These are phyloP conservation scores for Hippopotamus amphibius DNA, from an alignment of 2,113 vertebrate species.

Conservation along the genomic window DNA sequence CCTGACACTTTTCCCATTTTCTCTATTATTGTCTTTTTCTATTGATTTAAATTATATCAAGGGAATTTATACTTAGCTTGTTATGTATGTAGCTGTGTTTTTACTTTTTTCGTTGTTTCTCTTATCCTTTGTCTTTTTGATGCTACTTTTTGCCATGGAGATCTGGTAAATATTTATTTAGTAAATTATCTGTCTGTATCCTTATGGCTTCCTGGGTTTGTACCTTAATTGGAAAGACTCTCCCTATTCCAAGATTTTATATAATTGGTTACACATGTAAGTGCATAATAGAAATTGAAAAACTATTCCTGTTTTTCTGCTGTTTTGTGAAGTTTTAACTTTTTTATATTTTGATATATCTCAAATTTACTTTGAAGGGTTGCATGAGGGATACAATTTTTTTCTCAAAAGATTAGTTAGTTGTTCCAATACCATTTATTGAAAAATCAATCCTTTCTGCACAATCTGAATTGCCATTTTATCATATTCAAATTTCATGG, in stretches of 20 bases:
- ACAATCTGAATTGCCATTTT: constrained; percentile 19
- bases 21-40: background rate
- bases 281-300: background rate
- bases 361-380: constrained; percentile 47
- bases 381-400: background rate
- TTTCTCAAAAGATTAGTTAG: background rate
- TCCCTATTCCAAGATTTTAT: background rate
- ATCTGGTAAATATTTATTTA: constrained; percentile 7
- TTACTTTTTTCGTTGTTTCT: background rate
- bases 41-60: background rate
- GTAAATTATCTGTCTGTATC: background rate
- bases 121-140: constrained; percentile 1
- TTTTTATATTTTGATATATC: background rate
- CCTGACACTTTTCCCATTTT: background rate
- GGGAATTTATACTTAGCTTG: background rate
- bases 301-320: background rate
- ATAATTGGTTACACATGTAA: background rate
- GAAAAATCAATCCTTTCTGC: constrained; percentile 19
- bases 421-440: background rate
- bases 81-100: background rate
- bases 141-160: background rate
- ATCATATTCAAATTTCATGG: background rate
- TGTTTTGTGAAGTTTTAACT: background rate
- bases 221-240: constrained; percentile 2
- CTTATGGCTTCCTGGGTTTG: background rate